Evolutionary conservation across 2,888 invertebrate genomes (phyloP).

Genomic region (Reticulitermes lucifugus): DNA sequence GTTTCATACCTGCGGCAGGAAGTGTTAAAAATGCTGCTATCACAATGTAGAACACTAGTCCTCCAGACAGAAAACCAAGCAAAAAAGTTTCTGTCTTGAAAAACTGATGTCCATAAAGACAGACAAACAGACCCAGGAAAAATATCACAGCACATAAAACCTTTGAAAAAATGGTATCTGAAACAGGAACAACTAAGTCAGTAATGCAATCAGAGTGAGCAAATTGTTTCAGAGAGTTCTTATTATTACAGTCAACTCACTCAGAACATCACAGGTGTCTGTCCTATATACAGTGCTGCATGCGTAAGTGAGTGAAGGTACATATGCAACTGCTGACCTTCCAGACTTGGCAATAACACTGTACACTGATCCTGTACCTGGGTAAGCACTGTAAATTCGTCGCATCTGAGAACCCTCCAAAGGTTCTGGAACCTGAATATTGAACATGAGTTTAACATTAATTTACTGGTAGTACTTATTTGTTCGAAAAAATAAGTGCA

Average conservation of each 20-base stretch:
- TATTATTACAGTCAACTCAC: conserved; percentile 60
- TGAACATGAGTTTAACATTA: conserved; percentile 4
- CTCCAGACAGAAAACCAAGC: conserved; percentile 70
- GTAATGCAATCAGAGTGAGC: background rate
- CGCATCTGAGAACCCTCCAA: conserved; percentile 60
- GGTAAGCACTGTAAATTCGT: conserved; percentile 70
- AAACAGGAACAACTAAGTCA: conserved; percentile 51
- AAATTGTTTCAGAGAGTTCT: background rate
- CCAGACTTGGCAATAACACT: conserved; percentile 66
- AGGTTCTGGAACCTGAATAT: conserved; percentile 58
- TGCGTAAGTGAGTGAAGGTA: conserved; percentile 75
- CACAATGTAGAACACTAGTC: conserved; percentile 68
- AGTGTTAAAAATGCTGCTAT: conserved; percentile 35
- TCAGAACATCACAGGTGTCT: conserved; percentile 67
- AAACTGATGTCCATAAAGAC: conserved; percentile 74
- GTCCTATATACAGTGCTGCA: conserved; percentile 65
- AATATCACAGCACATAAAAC: conserved; percentile 67
- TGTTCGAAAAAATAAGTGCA: no score
- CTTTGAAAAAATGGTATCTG: conserved; percentile 66
- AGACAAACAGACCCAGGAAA: conserved; percentile 72
- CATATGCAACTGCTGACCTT: conserved; percentile 71
- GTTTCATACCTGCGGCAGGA: conserved; percentile 40
- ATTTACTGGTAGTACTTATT: no score
- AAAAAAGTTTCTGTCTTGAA: conserved; percentile 73
- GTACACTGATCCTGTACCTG: conserved; percentile 72